phyloP scores from a whole-genome alignment of 2,888 invertebrate genomes.

The Caenorhabditis sinica region DNA sequence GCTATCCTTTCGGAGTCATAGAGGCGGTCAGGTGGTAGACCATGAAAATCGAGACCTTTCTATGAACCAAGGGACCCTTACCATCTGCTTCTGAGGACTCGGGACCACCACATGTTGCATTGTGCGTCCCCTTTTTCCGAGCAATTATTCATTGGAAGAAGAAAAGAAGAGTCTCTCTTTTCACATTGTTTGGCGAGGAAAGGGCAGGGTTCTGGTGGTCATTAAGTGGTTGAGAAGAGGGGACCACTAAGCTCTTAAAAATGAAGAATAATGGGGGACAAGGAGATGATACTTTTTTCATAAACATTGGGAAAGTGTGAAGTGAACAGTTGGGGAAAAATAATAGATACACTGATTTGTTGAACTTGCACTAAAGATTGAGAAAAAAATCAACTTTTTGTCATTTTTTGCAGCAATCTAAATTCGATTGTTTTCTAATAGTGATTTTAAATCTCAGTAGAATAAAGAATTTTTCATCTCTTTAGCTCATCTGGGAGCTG shows the following conservation, averaged over 20 bases:
- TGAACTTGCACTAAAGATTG: too few species aligned
- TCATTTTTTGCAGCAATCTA: too few species aligned
- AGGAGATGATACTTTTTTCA: background rate
- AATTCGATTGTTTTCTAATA: too few species aligned
- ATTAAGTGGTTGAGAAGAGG: conserved; percentile 4
- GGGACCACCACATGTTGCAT: conserved; percentile 14
- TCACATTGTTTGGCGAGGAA: conserved; percentile 1
- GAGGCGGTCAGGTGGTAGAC: too few species aligned
- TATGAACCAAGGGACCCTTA: background rate
- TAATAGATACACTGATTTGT: too few species aligned
- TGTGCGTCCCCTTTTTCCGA: background rate
- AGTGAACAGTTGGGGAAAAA: too few species aligned
- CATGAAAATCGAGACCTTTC: too few species aligned
- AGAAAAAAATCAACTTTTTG: too few species aligned
- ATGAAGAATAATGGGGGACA: background rate
- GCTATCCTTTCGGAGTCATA: too few species aligned
- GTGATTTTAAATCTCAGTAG: too few species aligned
- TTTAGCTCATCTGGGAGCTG: background rate
- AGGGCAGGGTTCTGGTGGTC: background rate
- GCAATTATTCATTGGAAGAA: conserved; percentile 7
- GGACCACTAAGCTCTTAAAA: conserved; percentile 1
- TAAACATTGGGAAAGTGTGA: background rate
- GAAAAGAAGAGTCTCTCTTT: background rate
- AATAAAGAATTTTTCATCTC: background rate
- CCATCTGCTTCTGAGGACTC: conserved; percentile 25